phyloP scores from a whole-genome alignment of 2,113 vertebrate genomes.

The Drymodes brunneopygia region DNA sequence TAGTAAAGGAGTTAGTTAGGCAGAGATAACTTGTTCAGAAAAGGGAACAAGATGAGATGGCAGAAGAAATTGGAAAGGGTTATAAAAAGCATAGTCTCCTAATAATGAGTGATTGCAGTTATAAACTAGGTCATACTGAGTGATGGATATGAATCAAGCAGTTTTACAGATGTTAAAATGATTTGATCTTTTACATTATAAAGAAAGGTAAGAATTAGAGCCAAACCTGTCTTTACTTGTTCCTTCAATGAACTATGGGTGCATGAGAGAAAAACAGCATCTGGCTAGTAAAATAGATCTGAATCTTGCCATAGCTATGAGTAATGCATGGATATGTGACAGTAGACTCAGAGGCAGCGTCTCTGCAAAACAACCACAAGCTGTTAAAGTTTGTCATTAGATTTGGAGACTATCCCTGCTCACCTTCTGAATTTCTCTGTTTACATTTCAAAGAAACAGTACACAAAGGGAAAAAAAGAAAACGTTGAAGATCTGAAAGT shows the following conservation, averaged over 20 bases:
- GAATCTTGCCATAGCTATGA: neutral
- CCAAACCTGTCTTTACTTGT: neutral
- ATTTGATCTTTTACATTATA: neutral
- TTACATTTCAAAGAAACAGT: neutral
- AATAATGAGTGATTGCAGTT: neutral
- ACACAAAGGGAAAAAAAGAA: neutral
- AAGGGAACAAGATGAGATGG: conserved; percentile 11
- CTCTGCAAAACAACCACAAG: conserved; percentile 49
- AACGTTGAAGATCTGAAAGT: neutral
- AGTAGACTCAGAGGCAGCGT: neutral
- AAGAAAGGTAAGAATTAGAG: neutral
- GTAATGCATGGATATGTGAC: neutral
- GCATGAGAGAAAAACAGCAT: conserved; percentile 3
- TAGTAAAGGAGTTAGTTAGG: conserved; percentile 51
- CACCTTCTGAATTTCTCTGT: neutral
- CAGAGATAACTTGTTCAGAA: conserved; percentile 47
- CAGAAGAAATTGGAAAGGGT: neutral
- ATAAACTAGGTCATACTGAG: neutral
- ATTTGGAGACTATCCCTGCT: conserved; percentile 32
- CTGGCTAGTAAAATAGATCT: neutral
- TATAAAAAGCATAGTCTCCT: neutral
- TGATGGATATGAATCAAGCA: neutral
- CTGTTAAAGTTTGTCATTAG: conserved; percentile 48
- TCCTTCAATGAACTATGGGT: neutral
- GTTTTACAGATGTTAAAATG: neutral